Percentiles rank a stretch among this genome's conserved stretches.
Evolutionary conservation across 2,113 vertebrate genomes (phyloP).

Genomic region (Propithecus coquereli): DNA sequence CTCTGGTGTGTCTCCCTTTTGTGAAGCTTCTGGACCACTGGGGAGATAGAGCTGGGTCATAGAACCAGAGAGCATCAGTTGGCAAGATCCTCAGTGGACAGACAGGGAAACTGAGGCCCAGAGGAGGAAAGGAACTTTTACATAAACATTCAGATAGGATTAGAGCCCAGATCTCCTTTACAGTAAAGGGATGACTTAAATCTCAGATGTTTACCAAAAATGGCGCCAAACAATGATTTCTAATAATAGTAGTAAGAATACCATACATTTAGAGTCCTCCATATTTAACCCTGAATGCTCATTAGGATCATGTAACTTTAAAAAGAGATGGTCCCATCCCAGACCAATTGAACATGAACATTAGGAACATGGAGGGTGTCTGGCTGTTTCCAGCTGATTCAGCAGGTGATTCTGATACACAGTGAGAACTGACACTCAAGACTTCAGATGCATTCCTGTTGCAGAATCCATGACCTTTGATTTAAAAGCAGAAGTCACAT

Average conservation of each 20-base stretch:
- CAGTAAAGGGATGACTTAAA: neutral
- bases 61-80: neutral
- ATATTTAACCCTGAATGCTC: neutral
- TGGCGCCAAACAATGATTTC: neutral
- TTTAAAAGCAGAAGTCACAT: neutral
- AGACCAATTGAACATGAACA: neutral
- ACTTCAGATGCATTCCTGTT: neutral
- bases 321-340: neutral
- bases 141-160: neutral
- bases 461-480: neutral
- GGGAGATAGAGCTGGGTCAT: accelerated
- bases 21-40: neutral
- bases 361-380: too few species aligned
- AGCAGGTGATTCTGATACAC: neutral
- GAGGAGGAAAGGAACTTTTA: neutral
- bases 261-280: neutral
- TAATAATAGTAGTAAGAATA: neutral
- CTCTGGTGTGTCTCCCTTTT: neutral
- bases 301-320: neutral
- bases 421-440: neutral
- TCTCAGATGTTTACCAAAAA: neutral
- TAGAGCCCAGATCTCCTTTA: neutral
- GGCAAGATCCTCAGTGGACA: neutral
- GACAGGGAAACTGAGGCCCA: neutral
- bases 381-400: neutral